Percentiles rank a stretch among this genome's conserved stretches.
Evolutionary conservation across 2,888 invertebrate genomes (phyloP).

Genomic region (Mythimna lalbum): DNA sequence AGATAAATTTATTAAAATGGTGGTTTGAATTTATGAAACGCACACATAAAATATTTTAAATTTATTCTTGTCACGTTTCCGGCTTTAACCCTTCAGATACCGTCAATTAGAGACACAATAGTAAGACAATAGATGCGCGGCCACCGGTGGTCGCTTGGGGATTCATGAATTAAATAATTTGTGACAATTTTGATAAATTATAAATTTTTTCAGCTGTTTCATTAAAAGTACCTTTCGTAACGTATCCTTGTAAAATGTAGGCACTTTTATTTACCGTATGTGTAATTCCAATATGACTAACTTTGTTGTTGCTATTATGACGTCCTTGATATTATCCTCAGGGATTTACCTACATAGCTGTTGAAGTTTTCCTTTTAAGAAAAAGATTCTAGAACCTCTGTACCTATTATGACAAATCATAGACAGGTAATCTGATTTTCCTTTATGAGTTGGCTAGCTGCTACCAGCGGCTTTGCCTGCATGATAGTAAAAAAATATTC

Average conservation of each 20-base stretch:
- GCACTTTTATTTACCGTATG: background rate
- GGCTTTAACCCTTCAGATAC: too few relatives aligned
- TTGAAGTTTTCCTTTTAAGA: slow-evolving; percentile 12
- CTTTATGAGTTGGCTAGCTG: background rate
- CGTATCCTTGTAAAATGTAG: background rate
- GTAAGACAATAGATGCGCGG: too few relatives aligned
- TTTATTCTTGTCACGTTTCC: background rate
- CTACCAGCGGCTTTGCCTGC: too few relatives aligned
- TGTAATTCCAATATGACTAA: slow-evolving; percentile 18
- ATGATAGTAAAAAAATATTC: too few relatives aligned
- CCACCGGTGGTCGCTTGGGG: too few relatives aligned
- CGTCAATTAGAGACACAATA: too few relatives aligned
- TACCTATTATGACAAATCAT: background rate
- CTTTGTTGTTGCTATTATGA: background rate
- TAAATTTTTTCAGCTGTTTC: background rate
- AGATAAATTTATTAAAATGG: background rate
- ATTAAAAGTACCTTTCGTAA: background rate
- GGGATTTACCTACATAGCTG: slow-evolving; percentile 33
- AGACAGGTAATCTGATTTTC: background rate
- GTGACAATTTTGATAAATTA: background rate
- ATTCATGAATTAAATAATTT: too few relatives aligned
- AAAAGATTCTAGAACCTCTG: background rate
- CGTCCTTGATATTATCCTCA: background rate
- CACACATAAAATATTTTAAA: background rate
- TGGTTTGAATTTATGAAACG: background rate